A percentile compares a stretch with the other conserved stretches of the same genome.
Evolutionary conservation across 2,113 vertebrate species (phyloP).

Genomic region (Tonatia bakeri): DNA sequence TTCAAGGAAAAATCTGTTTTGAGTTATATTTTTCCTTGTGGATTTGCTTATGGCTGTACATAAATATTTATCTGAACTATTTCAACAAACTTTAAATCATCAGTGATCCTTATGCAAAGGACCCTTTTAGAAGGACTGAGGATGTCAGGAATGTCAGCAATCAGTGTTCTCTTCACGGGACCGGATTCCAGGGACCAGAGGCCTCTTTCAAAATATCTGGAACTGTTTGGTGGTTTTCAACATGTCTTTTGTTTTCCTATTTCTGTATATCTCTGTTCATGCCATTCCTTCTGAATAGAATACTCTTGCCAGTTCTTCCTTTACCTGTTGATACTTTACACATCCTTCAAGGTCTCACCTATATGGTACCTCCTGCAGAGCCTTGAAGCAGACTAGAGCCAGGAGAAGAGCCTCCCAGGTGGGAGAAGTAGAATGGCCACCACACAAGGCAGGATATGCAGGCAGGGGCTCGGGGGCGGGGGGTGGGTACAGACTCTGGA

Average conservation of each 20-base stretch:
- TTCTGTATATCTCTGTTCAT: slow-evolving; percentile 28
- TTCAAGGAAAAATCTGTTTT: slow-evolving; percentile 67
- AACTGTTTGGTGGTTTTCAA: slow-evolving; percentile 55
- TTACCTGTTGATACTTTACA: slow-evolving; percentile 2
- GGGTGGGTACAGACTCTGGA: not conserved
- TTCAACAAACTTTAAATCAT: slow-evolving; percentile 67
- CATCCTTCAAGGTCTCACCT: not conserved
- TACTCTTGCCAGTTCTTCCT: not conserved
- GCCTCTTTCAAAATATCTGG: slow-evolving; percentile 43
- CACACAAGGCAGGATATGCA: not conserved
- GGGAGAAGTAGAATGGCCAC: not conserved
- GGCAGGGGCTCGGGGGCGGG: fast-evolving
- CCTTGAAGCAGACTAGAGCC: not conserved
- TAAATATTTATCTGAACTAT: slow-evolving; percentile 72
- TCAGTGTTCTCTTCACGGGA: slow-evolving; percentile 49
- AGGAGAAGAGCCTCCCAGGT: not conserved
- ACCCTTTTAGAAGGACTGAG: slow-evolving; percentile 55
- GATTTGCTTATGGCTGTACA: slow-evolving; percentile 65
- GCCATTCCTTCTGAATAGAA: not conserved
- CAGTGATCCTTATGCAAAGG: slow-evolving; percentile 54
- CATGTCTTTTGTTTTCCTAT: slow-evolving; percentile 42
- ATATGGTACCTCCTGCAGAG: not conserved
- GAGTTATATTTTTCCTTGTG: slow-evolving; percentile 67
- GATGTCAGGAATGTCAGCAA: slow-evolving; percentile 57
- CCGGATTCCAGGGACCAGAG: slow-evolving; percentile 18